Conservation (phyloP, 2,888 invertebrate genomes). For the Drosophila nigricruria region DNA sequence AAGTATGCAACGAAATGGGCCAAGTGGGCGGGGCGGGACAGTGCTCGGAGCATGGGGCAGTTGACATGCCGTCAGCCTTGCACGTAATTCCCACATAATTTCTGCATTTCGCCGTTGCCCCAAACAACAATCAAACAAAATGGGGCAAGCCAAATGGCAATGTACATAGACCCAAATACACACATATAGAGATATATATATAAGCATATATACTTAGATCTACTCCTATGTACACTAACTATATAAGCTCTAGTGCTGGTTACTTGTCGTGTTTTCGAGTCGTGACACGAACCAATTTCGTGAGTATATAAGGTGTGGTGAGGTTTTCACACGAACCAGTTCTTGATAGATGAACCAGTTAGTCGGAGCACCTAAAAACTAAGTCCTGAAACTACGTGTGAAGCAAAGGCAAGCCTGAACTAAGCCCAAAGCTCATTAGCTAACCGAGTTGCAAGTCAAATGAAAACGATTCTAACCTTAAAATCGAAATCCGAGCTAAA, state of each 20-base stretch:
- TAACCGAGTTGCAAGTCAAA: too few species aligned
- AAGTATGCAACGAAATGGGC: conserved; percentile 52
- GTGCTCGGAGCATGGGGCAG: neutral
- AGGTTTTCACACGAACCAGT: too few species aligned
- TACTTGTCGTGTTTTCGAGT: neutral
- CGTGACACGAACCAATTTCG: neutral
- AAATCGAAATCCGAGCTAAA: neutral
- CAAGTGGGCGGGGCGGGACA: neutral
- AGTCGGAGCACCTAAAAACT: too few species aligned
- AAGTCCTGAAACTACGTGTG: too few species aligned
- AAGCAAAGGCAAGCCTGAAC: too few species aligned
- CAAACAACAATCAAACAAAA: conserved; percentile 49
- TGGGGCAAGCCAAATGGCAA: neutral
- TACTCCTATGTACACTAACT: neutral
- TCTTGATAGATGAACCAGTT: neutral
- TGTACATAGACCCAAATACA: neutral
- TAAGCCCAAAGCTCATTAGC: too few species aligned
- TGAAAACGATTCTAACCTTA: neutral
- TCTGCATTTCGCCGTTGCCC: conserved; percentile 59
- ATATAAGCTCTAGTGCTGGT: neutral
- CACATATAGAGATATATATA: neutral
- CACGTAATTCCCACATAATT: conserved; percentile 36
- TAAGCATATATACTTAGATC: neutral
- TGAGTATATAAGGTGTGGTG: neutral
- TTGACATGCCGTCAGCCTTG: conserved; percentile 1